phyloP scores from a whole-genome alignment of 2,113 vertebrate genomes.

The Pitta sordida region DNA sequence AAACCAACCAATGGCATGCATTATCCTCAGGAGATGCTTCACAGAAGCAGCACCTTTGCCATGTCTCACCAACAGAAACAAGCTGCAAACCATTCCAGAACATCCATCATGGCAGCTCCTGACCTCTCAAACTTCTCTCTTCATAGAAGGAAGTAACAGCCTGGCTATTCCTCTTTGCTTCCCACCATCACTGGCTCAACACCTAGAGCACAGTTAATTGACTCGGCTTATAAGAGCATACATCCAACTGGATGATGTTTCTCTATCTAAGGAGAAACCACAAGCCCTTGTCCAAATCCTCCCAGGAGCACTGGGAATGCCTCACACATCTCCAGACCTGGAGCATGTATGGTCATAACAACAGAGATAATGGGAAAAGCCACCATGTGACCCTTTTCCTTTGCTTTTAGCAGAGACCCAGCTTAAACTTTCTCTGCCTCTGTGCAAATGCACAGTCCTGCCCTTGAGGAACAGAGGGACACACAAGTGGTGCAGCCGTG shows the following conservation, averaged over 20 bases:
- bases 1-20: background rate
- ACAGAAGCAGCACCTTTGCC: background rate
- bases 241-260: background rate
- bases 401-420: background rate
- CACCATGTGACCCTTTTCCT: background rate
- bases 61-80: background rate
- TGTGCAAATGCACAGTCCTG: background rate
- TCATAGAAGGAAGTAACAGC: background rate
- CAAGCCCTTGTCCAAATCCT: background rate
- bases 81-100: background rate
- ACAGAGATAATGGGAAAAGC: background rate
- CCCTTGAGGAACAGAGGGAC: background rate
- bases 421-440: background rate
- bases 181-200: background rate
- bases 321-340: background rate
- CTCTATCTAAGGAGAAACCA: background rate
- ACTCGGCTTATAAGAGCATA: rapidly evolving
- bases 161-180: slow-evolving; percentile 13
- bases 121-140: background rate
- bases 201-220: slow-evolving; percentile 26
- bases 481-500: rapidly evolving
- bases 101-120: background rate
- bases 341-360: background rate
- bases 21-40: background rate
- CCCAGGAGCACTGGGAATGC: background rate